A percentile compares a stretch with the other conserved stretches of the same genome.
Conservation (phyloP, 2,888 invertebrate species). For the Volucella bombylans region DNA sequence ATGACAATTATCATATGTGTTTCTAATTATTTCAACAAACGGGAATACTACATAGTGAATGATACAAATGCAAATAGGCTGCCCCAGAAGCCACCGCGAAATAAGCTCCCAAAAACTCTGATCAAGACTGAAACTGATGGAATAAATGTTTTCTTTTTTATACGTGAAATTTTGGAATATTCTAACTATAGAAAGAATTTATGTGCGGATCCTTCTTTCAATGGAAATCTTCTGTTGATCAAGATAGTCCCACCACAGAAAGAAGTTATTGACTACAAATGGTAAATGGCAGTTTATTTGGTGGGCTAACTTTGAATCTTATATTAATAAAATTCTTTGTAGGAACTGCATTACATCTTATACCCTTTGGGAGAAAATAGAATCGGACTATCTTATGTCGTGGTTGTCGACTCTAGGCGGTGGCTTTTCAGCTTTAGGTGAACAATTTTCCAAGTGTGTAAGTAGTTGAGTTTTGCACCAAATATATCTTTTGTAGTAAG, state of each 20-base stretch:
- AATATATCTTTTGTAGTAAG: too few species aligned
- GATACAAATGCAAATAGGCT: constrained; percentile 24
- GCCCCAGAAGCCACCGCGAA: constrained; percentile 30
- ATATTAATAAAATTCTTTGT: constrained; percentile 66
- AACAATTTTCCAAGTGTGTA: constrained; percentile 91
- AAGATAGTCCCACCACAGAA: constrained; percentile 84
- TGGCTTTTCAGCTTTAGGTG: constrained; percentile 97
- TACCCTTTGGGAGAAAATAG: constrained; percentile 86
- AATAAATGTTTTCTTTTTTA: constrained; percentile 53
- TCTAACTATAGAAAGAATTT: constrained; percentile 75
- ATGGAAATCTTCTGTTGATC: constrained; percentile 79
- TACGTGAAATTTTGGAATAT: constrained; percentile 78
- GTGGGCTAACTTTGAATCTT: neutral
- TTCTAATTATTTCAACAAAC: constrained; percentile 77
- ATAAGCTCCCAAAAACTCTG: constrained; percentile 19
- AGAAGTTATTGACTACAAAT: constrained; percentile 88
- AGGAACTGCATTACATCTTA: constrained; percentile 84
- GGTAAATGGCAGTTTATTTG: constrained; percentile 83
- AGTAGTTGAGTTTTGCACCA: constrained; percentile 75
- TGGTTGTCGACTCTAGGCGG: constrained; percentile 98
- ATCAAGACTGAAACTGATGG: constrained; percentile 63
- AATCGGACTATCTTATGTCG: constrained; percentile 93
- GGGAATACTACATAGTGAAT: constrained; percentile 73
- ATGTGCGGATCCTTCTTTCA: constrained; percentile 52
- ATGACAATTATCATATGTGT: constrained; percentile 79